phyloP scores from a whole-genome alignment of 2,797 vertebrate genomes.

The Limnodromus scolopaceus region DNA sequence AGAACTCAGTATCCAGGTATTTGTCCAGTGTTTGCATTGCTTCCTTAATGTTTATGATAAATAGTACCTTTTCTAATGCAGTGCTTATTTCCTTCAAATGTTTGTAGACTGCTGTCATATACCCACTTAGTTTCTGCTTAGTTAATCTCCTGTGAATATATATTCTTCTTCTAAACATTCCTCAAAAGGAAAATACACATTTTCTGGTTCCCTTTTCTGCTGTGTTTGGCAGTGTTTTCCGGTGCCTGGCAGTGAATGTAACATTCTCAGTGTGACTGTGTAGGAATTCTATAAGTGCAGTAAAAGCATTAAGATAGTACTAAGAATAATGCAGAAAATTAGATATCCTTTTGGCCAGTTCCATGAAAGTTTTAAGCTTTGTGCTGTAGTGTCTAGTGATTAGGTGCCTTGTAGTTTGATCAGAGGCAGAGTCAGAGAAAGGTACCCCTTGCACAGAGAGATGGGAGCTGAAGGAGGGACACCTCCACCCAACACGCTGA shows the following conservation, averaged over 20 bases:
- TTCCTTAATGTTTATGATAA: not conserved
- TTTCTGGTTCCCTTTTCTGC: not conserved
- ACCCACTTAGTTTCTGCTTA: not conserved
- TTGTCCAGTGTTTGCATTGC: not conserved
- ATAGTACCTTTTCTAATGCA: not conserved
- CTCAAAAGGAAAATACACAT: not conserved
- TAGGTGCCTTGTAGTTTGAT: not conserved
- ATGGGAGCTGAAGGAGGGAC: not conserved
- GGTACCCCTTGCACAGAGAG: accelerated
- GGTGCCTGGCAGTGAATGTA: not conserved
- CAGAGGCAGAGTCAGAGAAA: not conserved
- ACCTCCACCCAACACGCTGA: not conserved
- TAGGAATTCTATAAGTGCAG: not conserved
- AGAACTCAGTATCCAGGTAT: not conserved
- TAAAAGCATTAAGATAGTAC: not conserved
- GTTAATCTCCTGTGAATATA: not conserved
- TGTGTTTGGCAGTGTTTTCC: not conserved
- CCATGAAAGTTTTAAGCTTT: not conserved
- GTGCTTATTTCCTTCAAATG: not conserved
- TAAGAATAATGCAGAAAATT: not conserved
- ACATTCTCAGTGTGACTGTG: not conserved
- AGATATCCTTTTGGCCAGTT: not conserved
- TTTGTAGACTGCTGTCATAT: not conserved
- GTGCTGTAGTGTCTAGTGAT: not conserved
- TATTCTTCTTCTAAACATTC: not conserved